Evolutionary conservation across 2,888 invertebrate species (phyloP), one percentile per base, ranked within the genome.

Genomic region (Hartigia nigra): DNA sequence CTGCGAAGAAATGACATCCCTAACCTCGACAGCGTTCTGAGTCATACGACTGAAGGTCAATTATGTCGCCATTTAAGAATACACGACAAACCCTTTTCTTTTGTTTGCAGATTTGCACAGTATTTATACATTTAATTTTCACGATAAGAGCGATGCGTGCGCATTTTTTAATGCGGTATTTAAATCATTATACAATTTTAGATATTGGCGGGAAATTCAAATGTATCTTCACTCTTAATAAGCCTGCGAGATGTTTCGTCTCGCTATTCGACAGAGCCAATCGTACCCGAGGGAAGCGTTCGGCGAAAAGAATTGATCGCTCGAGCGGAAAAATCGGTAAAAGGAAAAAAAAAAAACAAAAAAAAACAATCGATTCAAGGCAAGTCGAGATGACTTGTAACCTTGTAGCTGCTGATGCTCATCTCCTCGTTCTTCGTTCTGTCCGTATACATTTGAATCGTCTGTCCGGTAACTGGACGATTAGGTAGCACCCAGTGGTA

Each of bases 361-460:
- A 55, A 55, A 55, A 55, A 14, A 55, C 14, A 23, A 23, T 4
- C 39, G 39, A 55, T 14, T 55, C 39, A 55, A 55, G 39, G 39
- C 39, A 55, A 55, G 31, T 39, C 74, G 32, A 36, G 75, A 84
- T 82, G 80, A 82, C 74, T 84, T 74, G 82, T 75, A 76, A 74
- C 79, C 79, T 81, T 76, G 36, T 35, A 36, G 39, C 79, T 72
- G 80, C 77, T 77, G 84, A 82, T 78, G 75, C 78, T 77, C 75
- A 76, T 77, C 75, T 70, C 36, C n/a, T 31, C 36, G 31, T 14
- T 37, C 34, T n/a, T 39, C 37, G 34, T 31, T 11, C 23, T 39
- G 39, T 74, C 34, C 31, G 75, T 14, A 31, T 12, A 75, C 32
- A n/a, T 75, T 75, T 36, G 75, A 36, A n/a, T 75, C 39, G 75